Conservation (phyloP, 2,113 vertebrate genomes). For the Camelus dromedarius region DNA sequence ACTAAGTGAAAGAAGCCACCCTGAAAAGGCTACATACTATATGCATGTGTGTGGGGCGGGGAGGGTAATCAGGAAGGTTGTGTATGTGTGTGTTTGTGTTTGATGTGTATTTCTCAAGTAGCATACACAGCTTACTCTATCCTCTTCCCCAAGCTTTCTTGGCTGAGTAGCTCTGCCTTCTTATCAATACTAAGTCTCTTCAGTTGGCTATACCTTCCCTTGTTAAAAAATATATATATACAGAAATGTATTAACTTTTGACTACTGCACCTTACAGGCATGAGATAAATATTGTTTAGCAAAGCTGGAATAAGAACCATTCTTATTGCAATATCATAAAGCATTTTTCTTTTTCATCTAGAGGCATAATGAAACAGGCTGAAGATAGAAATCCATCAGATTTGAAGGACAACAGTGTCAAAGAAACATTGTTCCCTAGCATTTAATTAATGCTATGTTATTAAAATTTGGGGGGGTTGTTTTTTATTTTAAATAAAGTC, state of each 20-base stretch:
- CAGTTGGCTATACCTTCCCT: neutral
- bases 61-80: neutral
- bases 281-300: slow-evolving; percentile 31
- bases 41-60: neutral
- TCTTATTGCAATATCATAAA: neutral
- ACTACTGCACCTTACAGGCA: neutral
- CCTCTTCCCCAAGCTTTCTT: neutral
- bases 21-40: neutral
- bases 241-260: neutral
- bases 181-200: neutral
- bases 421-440: neutral
- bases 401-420: neutral
- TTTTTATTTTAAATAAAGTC: slow-evolving; percentile 6
- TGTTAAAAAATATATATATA: slow-evolving; percentile 10
- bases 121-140: neutral
- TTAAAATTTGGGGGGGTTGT: neutral
- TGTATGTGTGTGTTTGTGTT: neutral
- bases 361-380: neutral
- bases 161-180: neutral
- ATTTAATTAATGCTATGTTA: neutral
- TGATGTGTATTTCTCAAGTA: slow-evolving; percentile 23
- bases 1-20: neutral
- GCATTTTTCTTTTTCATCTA: neutral
- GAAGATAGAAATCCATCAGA: neutral
- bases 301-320: neutral